Evolutionary conservation across 64 coral and sea anemone species (phyloP).

Genomic region (Trachythela sp.): DNA sequence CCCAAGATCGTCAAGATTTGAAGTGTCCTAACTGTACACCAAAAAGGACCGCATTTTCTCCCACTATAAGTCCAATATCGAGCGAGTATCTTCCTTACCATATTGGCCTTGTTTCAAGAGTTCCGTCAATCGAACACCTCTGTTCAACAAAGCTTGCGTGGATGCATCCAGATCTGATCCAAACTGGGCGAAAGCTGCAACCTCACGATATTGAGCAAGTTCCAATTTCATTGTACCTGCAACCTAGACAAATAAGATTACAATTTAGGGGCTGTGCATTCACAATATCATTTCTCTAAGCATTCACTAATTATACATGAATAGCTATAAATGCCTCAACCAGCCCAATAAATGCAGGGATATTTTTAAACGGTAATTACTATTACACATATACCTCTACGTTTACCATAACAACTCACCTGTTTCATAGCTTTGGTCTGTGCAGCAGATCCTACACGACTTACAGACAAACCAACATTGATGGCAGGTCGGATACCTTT

Average conservation of each 20-base stretch:
- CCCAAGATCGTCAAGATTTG: no score
- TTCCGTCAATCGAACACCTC: conserved; percentile 81
- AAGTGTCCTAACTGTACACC: no score
- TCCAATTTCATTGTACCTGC: conserved; percentile 79
- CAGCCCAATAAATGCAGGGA: no score
- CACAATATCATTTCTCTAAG: no score
- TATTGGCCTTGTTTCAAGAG: conserved; percentile 97
- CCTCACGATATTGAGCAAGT: conserved; percentile 89
- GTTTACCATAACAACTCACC: conserved; percentile 60
- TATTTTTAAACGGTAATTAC: no score
- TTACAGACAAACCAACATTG: conserved; percentile 98
- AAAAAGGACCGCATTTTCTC: no score
- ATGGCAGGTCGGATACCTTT: conserved; percentile 99
- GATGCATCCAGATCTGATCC: conserved; percentile 83
- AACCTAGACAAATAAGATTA: conserved; percentile 32
- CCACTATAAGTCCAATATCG: no score
- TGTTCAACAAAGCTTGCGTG: conserved; percentile 69
- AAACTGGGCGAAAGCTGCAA: conserved; percentile 90
- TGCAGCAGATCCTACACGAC: conserved; percentile 88
- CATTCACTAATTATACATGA: no score
- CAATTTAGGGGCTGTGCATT: no score
- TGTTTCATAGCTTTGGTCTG: conserved; percentile 99
- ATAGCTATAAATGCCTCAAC: no score
- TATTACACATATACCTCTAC: no score
- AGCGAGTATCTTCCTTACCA: conserved; percentile 48